Percentiles rank a stretch among this genome's conserved stretches.
phyloP scores from a whole-genome alignment of 2,888 invertebrate species.

The Mellilla xanthometata region DNA sequence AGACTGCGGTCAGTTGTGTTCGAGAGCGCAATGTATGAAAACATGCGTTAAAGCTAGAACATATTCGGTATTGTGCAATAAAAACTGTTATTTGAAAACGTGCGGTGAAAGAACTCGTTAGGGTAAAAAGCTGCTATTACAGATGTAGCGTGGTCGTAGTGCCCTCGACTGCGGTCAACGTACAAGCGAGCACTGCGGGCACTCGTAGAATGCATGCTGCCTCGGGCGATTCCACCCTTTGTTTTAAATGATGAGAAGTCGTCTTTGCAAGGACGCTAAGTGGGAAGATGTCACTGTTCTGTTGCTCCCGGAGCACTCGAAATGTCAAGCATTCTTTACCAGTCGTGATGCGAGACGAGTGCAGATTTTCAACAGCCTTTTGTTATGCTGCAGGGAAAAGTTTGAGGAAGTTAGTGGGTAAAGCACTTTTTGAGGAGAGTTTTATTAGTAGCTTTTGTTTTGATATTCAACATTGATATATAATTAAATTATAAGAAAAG shows the following conservation, averaged over 20 bases:
- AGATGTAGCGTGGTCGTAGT: slow-evolving; percentile 42
- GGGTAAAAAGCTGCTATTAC: slow-evolving; percentile 38
- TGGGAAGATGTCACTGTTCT: slow-evolving; percentile 69
- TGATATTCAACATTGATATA: too few species aligned
- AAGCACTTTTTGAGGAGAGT: neutral
- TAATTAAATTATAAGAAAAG: too few species aligned
- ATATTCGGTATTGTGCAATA: slow-evolving; percentile 20
- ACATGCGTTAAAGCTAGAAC: slow-evolving; percentile 13
- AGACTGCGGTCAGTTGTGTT: slow-evolving; percentile 17
- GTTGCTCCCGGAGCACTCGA: slow-evolving; percentile 56
- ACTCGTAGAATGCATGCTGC: slow-evolving; percentile 50
- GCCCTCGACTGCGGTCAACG: slow-evolving; percentile 65
- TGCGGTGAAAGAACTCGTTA: slow-evolving; percentile 35
- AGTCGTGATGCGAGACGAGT: slow-evolving; percentile 56
- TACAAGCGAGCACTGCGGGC: slow-evolving; percentile 41
- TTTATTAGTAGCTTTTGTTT: too few species aligned
- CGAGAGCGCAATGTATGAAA: slow-evolving; percentile 4
- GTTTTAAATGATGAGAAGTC: slow-evolving; percentile 71
- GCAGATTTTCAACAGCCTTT: slow-evolving; percentile 69
- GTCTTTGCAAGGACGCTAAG: slow-evolving; percentile 59
- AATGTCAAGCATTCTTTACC: slow-evolving; percentile 61
- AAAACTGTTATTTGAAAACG: slow-evolving; percentile 26
- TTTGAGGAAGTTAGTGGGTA: slow-evolving; percentile 2
- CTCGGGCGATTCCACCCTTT: slow-evolving; percentile 70
- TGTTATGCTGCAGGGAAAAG: slow-evolving; percentile 41